Evolutionary conservation across 2,113 vertebrate genomes (phyloP).

Genomic region (Turnix velox): DNA sequence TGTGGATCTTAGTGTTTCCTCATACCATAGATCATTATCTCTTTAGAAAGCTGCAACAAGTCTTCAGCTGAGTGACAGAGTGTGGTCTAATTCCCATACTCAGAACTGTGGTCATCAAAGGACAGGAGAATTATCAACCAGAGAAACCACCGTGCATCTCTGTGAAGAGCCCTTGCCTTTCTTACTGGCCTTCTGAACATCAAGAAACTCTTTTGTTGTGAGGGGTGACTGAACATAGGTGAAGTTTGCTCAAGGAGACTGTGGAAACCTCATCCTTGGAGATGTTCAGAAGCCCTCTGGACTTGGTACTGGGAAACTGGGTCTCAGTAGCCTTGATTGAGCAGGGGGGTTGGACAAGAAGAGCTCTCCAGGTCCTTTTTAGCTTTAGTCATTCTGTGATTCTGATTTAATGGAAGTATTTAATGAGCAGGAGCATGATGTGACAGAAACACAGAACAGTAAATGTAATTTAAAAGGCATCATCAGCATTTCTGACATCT

Average conservation of each 20-base stretch:
- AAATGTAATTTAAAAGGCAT: conserved; percentile 35
- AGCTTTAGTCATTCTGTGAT: background rate
- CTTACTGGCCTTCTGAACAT: background rate
- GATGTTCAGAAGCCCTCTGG: background rate
- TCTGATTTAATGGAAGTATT: background rate
- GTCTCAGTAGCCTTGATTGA: background rate
- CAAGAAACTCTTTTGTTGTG: background rate
- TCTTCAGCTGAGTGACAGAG: background rate
- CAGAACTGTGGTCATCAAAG: background rate
- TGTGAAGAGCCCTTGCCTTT: background rate
- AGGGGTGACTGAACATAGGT: background rate
- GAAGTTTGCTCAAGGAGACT: background rate
- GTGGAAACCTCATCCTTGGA: background rate
- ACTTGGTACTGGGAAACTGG: background rate
- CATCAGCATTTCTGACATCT: conserved; percentile 4
- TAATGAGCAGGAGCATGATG: background rate
- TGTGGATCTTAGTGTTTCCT: background rate
- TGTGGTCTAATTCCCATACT: background rate
- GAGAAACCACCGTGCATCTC: background rate
- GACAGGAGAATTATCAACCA: background rate
- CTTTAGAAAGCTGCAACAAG: background rate
- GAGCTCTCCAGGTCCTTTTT: background rate
- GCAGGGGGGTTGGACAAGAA: background rate
- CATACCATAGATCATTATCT: background rate
- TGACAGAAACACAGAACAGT: background rate